phyloP scores from a whole-genome alignment of 1,140 invertebrate species.

The Amphibalanus amphitrite region DNA sequence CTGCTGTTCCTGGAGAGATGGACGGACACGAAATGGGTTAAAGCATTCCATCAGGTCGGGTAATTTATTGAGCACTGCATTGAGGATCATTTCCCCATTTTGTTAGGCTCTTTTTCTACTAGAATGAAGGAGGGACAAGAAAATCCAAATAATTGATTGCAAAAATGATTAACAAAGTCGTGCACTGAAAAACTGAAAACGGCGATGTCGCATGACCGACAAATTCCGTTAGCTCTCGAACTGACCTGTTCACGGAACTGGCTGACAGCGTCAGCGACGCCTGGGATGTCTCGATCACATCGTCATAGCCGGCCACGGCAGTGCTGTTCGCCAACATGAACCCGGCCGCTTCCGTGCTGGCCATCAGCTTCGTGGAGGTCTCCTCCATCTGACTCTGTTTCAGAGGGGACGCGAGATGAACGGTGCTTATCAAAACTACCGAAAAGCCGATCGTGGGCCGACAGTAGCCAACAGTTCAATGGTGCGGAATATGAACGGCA shows the following conservation, averaged over 20 bases:
- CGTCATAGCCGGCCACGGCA: not conserved
- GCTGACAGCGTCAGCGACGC: not conserved
- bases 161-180: too few species aligned
- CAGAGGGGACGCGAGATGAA: not conserved
- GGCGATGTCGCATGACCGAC: too few species aligned
- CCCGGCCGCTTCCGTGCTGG: not conserved
- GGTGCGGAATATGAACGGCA: not conserved
- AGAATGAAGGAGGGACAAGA: too few species aligned
- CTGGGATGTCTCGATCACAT: not conserved
- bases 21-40: not conserved
- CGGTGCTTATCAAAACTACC: not conserved
- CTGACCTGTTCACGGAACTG: not conserved
- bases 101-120: too few species aligned
- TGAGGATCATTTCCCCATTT: too few species aligned
- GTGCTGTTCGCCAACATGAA: not conserved
- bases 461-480: not conserved
- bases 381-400: not conserved
- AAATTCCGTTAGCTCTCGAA: not conserved
- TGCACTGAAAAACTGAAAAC: not conserved
- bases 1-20: not conserved
- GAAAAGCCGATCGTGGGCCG: not conserved
- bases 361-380: not conserved
- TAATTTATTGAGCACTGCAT: too few species aligned
- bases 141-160: too few species aligned
- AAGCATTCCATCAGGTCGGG: not conserved